Evolutionary conservation across 2,888 invertebrate species (phyloP).

Genomic region (Lasius platythorax): DNA sequence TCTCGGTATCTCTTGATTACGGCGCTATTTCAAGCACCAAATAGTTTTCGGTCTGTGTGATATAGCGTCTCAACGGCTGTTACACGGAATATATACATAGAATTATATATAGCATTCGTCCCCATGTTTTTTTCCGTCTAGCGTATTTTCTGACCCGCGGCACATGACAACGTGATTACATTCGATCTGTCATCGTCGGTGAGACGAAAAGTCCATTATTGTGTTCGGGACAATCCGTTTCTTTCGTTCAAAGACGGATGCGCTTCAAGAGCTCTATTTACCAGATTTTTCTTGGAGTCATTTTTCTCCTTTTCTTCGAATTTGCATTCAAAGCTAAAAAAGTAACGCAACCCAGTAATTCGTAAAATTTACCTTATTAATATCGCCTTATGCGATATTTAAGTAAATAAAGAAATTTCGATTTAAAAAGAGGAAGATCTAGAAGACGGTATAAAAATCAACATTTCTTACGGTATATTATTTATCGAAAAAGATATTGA

Average conservation of each 20-base stretch:
- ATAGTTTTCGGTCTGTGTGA: slow-evolving; percentile 44
- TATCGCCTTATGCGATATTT: not conserved
- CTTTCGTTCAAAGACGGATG: slow-evolving; percentile 39
- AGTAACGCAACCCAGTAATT: not conserved
- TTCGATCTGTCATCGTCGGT: slow-evolving; percentile 67
- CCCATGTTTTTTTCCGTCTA: slow-evolving; percentile 24
- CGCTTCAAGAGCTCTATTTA: slow-evolving; percentile 3
- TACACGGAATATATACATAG: slow-evolving; percentile 48
- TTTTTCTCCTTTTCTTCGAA: not conserved
- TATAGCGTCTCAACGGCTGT: slow-evolving; percentile 24
- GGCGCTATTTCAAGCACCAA: slow-evolving; percentile 15
- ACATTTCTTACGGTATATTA: not conserved
- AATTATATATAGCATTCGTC: slow-evolving; percentile 39
- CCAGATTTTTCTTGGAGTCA: not conserved
- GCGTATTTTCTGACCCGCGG: slow-evolving; percentile 60
- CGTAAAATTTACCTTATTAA: not conserved
- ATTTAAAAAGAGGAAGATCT: not conserved
- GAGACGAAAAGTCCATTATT: slow-evolving; percentile 36
- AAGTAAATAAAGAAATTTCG: not conserved
- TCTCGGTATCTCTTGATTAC: slow-evolving; percentile 29
- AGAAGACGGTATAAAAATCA: not conserved
- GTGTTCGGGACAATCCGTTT: slow-evolving; percentile 7
- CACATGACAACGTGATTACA: slow-evolving; percentile 61
- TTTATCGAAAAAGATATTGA: slow-evolving; percentile 73
- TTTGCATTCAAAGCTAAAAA: not conserved